A percentile compares a stretch with the other conserved stretches of the same genome.
These are phyloP conservation scores for Esox lucius DNA, from an alignment of 2,797 vertebrate species.

Conservation along the genomic window DNA sequence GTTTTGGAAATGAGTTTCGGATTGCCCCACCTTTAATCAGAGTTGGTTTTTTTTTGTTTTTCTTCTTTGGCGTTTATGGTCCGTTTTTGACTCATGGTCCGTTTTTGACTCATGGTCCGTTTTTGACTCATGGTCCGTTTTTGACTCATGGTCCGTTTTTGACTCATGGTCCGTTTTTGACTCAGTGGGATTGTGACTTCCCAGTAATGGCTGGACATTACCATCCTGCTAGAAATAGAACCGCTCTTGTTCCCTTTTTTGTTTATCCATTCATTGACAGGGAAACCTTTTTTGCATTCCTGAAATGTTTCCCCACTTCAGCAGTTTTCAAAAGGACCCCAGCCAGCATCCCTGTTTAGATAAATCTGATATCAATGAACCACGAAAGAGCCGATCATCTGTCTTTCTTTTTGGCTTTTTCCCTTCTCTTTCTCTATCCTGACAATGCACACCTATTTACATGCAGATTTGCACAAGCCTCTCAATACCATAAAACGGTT, in stretches of 20 bases:
- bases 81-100: not conserved
- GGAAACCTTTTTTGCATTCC: conserved; percentile 25
- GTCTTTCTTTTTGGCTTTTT: not conserved
- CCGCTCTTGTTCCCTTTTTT: not conserved
- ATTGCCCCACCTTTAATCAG: not conserved
- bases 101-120: too few relatives aligned
- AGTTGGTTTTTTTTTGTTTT: not conserved
- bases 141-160: too few relatives aligned
- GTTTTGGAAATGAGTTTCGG: not conserved
- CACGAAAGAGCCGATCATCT: conserved; percentile 27
- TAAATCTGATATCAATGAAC: conserved; percentile 34
- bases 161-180: not conserved
- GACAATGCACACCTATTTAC: conserved; percentile 30
- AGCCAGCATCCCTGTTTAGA: conserved; percentile 22
- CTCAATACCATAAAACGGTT: conserved; percentile 34
- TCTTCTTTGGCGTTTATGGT: not conserved
- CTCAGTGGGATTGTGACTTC: not conserved
- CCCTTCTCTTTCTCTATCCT: not conserved
- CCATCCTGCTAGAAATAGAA: conserved; percentile 2
- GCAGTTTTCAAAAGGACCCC: conserved; percentile 18
- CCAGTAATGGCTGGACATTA: not conserved
- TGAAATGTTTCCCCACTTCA: conserved; percentile 18
- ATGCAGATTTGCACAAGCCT: conserved; percentile 43
- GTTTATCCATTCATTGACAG: conserved; percentile 1
- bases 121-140: too few relatives aligned